phyloP scores from a whole-genome alignment of 2,113 vertebrate species.

The Pomatorhinus ruficollis region DNA sequence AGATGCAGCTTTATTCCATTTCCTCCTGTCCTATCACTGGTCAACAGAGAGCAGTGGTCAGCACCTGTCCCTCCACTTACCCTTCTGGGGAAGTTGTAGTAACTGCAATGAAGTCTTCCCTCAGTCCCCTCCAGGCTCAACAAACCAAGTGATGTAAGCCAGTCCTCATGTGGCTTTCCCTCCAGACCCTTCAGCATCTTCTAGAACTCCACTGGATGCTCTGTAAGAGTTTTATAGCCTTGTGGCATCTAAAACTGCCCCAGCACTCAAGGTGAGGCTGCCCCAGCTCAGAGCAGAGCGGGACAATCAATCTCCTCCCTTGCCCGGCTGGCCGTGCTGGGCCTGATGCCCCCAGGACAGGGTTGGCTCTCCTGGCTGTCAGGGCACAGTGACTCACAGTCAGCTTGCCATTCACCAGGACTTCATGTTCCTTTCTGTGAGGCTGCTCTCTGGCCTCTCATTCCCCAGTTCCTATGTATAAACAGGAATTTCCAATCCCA shows the following conservation, averaged over 20 bases:
- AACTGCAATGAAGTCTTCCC: neutral
- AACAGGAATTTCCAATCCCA: neutral
- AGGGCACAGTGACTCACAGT: neutral
- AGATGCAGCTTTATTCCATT: neutral
- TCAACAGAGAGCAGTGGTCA: neutral
- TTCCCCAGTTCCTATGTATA: neutral
- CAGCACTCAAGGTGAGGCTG: fast-evolving
- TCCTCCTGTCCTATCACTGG: fast-evolving
- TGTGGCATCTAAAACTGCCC: neutral
- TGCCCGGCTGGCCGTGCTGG: fast-evolving
- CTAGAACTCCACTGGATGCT: neutral
- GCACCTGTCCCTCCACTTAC: neutral
- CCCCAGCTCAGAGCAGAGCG: neutral
- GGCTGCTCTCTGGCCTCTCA: neutral
- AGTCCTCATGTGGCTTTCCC: neutral
- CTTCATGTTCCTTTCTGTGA: neutral
- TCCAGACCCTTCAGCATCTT: neutral
- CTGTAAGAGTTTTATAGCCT: neutral
- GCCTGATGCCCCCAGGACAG: fast-evolving
- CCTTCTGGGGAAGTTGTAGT: neutral
- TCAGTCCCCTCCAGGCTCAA: neutral
- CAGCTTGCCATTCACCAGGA: neutral
- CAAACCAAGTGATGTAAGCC: neutral
- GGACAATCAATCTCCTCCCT: neutral
- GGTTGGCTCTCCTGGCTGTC: neutral